A percentile compares a stretch with the other conserved stretches of the same genome.
These are phyloP conservation scores for Epirrhoe alternata DNA, from an alignment of 2,888 invertebrate genomes.

Conservation along the genomic window DNA sequence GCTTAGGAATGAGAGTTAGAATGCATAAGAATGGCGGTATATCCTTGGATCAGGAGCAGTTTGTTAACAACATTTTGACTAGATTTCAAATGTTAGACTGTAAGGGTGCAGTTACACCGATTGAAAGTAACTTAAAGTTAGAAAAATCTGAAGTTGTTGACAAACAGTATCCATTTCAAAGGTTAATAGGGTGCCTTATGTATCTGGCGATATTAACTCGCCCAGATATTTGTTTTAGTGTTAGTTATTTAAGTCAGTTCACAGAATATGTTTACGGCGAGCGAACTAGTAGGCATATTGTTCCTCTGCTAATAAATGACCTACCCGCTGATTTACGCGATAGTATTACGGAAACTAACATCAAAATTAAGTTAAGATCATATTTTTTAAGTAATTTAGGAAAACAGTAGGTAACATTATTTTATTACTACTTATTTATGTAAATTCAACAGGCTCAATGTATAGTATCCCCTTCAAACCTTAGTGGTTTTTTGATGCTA, in stretches of 20 bases:
- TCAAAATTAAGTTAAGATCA: too few relatives aligned
- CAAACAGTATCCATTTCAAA: slow-evolving; percentile 3
- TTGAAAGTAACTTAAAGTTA: slow-evolving; percentile 42
- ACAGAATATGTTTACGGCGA: too few relatives aligned
- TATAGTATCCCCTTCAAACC: too few relatives aligned
- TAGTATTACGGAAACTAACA: too few relatives aligned
- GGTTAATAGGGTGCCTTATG: slow-evolving; percentile 42
- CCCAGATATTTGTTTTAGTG: slow-evolving; percentile 42
- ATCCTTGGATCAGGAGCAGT: not conserved
- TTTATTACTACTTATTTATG: too few relatives aligned
- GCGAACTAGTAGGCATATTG: too few relatives aligned
- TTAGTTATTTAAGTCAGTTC: slow-evolving; percentile 43
- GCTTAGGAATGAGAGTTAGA: not conserved
- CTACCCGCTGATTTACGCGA: too few relatives aligned
- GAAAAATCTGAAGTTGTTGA: not conserved
- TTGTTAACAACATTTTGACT: not conserved
- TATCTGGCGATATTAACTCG: slow-evolving; percentile 39
- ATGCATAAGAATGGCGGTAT: not conserved
- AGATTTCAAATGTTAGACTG: slow-evolving; percentile 35
- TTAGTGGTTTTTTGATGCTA: too few relatives aligned
- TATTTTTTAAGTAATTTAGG: too few relatives aligned
- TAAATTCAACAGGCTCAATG: too few relatives aligned
- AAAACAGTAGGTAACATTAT: too few relatives aligned
- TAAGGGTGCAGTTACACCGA: slow-evolving; percentile 43
- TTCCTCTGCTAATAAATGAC: too few relatives aligned